A percentile compares a stretch with the other conserved stretches of the same genome.
Conservation (phyloP, 2,888 invertebrate genomes). For the Pseudococcus viburni region DNA sequence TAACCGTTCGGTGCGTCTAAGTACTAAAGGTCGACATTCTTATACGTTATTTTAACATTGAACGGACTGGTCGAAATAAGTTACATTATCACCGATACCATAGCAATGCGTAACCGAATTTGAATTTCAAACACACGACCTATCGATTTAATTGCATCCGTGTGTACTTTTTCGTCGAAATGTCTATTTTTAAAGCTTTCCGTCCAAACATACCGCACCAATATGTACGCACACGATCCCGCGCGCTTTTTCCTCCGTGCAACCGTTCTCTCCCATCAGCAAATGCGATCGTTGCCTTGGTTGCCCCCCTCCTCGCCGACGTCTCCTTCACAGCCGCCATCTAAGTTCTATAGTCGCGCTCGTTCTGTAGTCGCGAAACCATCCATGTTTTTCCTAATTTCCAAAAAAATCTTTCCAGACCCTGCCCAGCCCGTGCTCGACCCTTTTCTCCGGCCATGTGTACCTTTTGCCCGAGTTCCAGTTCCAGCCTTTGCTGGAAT, state of each 20-base stretch:
- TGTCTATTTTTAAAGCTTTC: conserved; percentile 25
- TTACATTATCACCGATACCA: conserved; percentile 42
- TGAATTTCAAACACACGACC: conserved; percentile 48
- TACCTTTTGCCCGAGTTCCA: conserved; percentile 27
- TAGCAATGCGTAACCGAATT: conserved; percentile 56
- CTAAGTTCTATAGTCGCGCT: conserved; percentile 6
- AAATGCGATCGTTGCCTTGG: conserved; percentile 31
- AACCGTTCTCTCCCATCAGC: neutral
- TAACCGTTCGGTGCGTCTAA: neutral
- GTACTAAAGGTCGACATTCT: conserved; percentile 12
- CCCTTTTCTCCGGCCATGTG: neutral
- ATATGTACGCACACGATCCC: neutral
- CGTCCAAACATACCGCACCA: neutral
- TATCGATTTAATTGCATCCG: conserved; percentile 55
- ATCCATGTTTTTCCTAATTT: too few species aligned
- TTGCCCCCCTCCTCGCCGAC: neutral
- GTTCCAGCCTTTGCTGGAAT: conserved; percentile 17
- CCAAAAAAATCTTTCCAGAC: neutral
- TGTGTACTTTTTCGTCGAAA: conserved; percentile 41
- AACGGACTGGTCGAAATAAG: neutral
- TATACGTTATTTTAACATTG: conserved; percentile 46
- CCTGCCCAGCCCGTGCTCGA: neutral
- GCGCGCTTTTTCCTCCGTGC: neutral
- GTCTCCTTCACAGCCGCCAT: neutral
- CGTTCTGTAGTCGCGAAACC: too few species aligned